Base-by-base conservation (phyloP, 1,140 invertebrate genomes). In the Bilobella aurantiaca region DNA sequence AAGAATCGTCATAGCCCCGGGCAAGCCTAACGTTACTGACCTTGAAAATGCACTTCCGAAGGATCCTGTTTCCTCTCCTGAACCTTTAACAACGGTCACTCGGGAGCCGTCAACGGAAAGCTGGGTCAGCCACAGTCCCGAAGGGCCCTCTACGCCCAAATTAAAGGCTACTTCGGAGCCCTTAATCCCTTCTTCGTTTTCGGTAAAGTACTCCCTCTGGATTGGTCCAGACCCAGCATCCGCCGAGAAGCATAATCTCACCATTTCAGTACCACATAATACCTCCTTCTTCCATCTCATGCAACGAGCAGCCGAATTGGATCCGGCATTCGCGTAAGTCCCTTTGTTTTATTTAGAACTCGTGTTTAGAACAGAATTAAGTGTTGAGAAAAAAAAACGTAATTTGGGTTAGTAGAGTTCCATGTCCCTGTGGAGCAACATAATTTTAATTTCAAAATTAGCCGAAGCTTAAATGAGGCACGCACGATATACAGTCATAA, bases 201-300 rank as follows among this genome's bases (percentile, higher is more conserved):
- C 86, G 59, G 85, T 91, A 53, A 88, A 87, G 0, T 92, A 92
- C 76, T 89, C 88, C 0, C 79, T 91, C 2, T 92, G 90, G 90
- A 85, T 91, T 3, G 88, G 88, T 49, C 88, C 86, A 60, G 88
- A 91, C 73, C 73, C 71, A 5, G 58, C 61, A 18, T 85, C 89
- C 8, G 87, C 87, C 30, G 85, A 87, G 70, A 87, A 85, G 72
- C 84, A 85, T 73, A 87, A 86, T 16, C 76, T 88, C 37, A 82
- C 80, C 12, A 78, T 90, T 69, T 81, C 81, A 0, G 84, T 86
- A 1, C 83, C 85, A 2, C 83, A 64, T 42, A 90, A 90, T 74
- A 83, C 86, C n/a, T 88, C 86, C 1, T 91, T 93, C 77, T 91
- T 89, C 76, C 84, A 84, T 72, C 84, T 90, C 46, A 91, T 93